phyloP scores from a whole-genome alignment of 2,113 vertebrate species.

The Nannospalax galili region DNA sequence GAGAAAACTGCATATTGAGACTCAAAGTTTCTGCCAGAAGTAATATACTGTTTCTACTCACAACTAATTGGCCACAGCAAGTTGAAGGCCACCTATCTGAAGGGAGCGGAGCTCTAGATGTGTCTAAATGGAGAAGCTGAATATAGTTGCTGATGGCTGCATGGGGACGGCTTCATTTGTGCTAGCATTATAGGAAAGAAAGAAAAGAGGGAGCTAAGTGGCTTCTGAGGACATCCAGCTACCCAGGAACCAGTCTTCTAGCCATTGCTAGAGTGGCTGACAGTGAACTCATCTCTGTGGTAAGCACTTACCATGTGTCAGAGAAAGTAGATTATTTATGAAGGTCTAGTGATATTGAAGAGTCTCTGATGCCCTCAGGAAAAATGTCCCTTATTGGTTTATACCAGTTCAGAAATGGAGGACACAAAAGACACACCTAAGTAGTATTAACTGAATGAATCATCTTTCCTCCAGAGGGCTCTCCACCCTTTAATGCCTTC shows the following conservation, averaged over 20 bases:
- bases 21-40: not conserved
- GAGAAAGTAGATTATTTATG: not conserved
- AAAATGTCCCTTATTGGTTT: slow-evolving; percentile 34
- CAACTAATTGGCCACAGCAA: not conserved
- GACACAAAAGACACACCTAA: not conserved
- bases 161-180: not conserved
- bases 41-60: not conserved
- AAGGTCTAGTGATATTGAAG: not conserved
- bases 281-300: not conserved
- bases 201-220: not conserved
- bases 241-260: not conserved
- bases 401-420: not conserved
- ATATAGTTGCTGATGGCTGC: not conserved
- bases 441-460: not conserved
- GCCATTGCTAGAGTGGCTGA: not conserved
- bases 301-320: not conserved
- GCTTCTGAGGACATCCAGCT: not conserved
- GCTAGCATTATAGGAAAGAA: not conserved
- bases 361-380: not conserved
- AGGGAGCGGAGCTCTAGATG: too few species aligned
- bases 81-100: not conserved
- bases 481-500: not conserved
- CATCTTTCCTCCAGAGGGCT: not conserved
- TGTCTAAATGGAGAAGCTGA: not conserved
- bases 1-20: not conserved